A percentile compares a stretch with the other conserved stretches of the same genome.
These are phyloP conservation scores for Sula dactylatra DNA, from an alignment of 2,113 vertebrate species.

Conservation along the genomic window DNA sequence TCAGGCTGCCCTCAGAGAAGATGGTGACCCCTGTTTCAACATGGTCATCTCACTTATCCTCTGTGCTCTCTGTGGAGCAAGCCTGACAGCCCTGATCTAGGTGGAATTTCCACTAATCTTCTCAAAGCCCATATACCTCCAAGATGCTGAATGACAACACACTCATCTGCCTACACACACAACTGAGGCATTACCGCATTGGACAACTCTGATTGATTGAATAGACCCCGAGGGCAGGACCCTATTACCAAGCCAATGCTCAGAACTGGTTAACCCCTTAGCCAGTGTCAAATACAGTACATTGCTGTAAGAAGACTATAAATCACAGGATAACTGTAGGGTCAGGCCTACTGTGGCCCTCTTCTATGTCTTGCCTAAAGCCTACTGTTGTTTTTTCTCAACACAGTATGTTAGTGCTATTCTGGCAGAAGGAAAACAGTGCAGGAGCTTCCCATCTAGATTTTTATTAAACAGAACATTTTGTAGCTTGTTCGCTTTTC, in stretches of 20 bases:
- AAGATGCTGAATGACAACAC: slow-evolving; percentile 31
- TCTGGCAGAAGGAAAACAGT: not conserved
- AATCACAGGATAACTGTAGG: slow-evolving; percentile 59
- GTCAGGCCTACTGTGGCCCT: slow-evolving; percentile 46
- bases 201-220: slow-evolving; percentile 64
- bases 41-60: not conserved
- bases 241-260: slow-evolving; percentile 58
- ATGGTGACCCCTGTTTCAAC: slow-evolving; percentile 34
- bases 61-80: not conserved
- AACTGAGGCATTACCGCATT: slow-evolving; percentile 25
- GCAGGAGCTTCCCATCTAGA: not conserved
- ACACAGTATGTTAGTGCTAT: not conserved
- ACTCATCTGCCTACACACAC: slow-evolving; percentile 62
- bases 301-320: slow-evolving; percentile 51
- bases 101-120: slow-evolving; percentile 35
- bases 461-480: not conserved
- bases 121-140: slow-evolving; percentile 11
- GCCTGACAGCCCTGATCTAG: not conserved
- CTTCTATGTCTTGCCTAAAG: slow-evolving; percentile 40
- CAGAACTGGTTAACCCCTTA: slow-evolving; percentile 64
- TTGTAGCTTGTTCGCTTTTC: not conserved
- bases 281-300: slow-evolving; percentile 57
- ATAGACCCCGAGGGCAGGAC: slow-evolving; percentile 57
- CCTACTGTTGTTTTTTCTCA: slow-evolving; percentile 40
- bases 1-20: slow-evolving; percentile 27